Conservation (phyloP, 2,113 vertebrate genomes). For the Pseudorhombus dupliciocellatus region DNA sequence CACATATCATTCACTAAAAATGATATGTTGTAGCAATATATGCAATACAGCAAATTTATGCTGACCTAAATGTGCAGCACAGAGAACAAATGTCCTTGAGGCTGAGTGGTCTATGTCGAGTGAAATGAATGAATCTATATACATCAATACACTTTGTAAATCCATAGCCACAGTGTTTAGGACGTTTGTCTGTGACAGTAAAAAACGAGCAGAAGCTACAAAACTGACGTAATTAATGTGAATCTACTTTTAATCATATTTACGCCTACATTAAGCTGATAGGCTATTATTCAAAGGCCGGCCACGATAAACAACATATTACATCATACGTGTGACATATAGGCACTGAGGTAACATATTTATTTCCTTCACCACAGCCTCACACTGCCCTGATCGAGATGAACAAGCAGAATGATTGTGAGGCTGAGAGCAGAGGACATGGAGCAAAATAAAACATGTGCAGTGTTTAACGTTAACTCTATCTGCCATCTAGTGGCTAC, state of each 20-base stretch:
- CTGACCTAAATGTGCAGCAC: not conserved
- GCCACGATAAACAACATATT: not conserved
- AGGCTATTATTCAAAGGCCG: not conserved
- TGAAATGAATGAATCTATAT: not conserved
- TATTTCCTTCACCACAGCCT: slow-evolving; percentile 3
- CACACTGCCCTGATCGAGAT: slow-evolving; percentile 7
- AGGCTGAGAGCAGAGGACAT: not conserved
- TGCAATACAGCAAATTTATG: not conserved
- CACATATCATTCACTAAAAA: too few species aligned
- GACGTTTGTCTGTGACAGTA: not conserved
- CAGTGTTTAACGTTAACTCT: slow-evolving; percentile 35
- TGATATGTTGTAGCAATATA: too few species aligned
- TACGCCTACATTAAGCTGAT: not conserved
- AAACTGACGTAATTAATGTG: not conserved
- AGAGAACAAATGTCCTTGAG: not conserved
- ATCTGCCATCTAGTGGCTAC: slow-evolving; percentile 76
- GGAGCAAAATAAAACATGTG: slow-evolving; percentile 15
- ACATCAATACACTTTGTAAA: not conserved
- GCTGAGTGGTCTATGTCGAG: not conserved
- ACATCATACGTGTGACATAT: not conserved
- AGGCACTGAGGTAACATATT: not conserved
- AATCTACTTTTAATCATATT: slow-evolving; percentile 1
- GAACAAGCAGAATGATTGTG: slow-evolving; percentile 19
- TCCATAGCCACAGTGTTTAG: not conserved
- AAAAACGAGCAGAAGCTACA: not conserved